Conservation (phyloP, 1,140 invertebrate genomes). For the Trichogramma pretiosum region DNA sequence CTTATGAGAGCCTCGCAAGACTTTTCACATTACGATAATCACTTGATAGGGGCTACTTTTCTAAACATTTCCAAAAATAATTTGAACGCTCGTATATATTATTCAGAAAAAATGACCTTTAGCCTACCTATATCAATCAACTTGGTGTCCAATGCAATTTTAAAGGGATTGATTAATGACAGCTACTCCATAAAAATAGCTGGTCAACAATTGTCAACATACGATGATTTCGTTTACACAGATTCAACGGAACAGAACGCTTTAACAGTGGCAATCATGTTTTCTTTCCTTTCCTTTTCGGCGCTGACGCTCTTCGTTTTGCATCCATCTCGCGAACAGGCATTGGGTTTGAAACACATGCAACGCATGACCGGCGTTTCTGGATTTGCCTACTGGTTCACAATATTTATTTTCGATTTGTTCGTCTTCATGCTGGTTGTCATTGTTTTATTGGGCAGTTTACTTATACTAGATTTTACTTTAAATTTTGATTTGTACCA, state of each 20-base stretch:
- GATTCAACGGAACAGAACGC: slow-evolving; percentile 7
- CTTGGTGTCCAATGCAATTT: slow-evolving; percentile 31
- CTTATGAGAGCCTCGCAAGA: slow-evolving; percentile 22
- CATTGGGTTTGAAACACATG: slow-evolving; percentile 53
- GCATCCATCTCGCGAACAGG: slow-evolving; percentile 35
- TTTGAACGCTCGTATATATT: slow-evolving; percentile 30
- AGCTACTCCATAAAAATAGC: slow-evolving; percentile 27
- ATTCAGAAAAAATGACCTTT: slow-evolving; percentile 28
- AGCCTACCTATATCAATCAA: slow-evolving; percentile 34
- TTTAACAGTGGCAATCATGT: slow-evolving; percentile 12
- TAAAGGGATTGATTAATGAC: slow-evolving; percentile 27
- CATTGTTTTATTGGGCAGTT: slow-evolving; percentile 20
- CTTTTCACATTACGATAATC: slow-evolving; percentile 29
- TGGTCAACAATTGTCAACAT: slow-evolving; percentile 27
- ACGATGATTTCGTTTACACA: slow-evolving; percentile 4
- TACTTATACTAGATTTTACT: slow-evolving; percentile 24
- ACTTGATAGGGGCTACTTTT: slow-evolving; percentile 32
- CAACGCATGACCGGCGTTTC: slow-evolving; percentile 60
- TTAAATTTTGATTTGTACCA: slow-evolving; percentile 17
- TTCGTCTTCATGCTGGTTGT: slow-evolving; percentile 38
- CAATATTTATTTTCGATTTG: slow-evolving; percentile 53
- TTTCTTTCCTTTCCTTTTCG: slow-evolving; percentile 27
- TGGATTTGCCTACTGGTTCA: slow-evolving; percentile 51
- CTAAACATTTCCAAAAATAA: slow-evolving; percentile 21
- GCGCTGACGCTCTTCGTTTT: slow-evolving; percentile 26